Evolutionary conservation across 2,113 vertebrate genomes (phyloP).

Genomic region (Edolisoma coerulescens): DNA sequence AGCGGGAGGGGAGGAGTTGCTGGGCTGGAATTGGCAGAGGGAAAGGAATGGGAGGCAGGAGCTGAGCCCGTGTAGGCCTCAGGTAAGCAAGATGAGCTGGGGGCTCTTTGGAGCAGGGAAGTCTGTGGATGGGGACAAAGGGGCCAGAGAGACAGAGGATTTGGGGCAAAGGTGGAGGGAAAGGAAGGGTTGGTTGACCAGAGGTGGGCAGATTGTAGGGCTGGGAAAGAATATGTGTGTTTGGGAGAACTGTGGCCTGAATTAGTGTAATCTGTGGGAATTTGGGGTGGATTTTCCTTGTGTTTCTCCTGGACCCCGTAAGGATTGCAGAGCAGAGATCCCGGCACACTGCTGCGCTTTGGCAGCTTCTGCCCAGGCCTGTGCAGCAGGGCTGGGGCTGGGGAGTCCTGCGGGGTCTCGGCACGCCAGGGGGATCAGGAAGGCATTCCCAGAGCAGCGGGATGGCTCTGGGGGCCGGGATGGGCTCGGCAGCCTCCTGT

Average conservation of each 20-base stretch:
- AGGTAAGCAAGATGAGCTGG: background rate
- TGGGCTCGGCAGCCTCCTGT: background rate
- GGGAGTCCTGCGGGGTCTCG: background rate
- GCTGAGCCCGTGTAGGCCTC: accelerated
- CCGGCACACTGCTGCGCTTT: accelerated
- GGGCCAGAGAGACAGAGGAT: background rate
- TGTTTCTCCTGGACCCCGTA: background rate
- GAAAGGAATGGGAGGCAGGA: background rate
- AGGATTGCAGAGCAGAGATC: background rate
- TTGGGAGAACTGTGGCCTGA: background rate
- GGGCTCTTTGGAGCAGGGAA: background rate
- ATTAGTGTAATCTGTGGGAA: background rate
- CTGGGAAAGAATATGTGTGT: accelerated
- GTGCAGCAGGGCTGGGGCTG: background rate
- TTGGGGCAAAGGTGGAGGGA: background rate
- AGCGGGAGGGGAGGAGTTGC: background rate
- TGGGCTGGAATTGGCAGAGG: background rate
- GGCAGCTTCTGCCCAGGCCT: background rate
- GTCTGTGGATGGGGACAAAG: background rate
- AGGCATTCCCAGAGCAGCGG: background rate
- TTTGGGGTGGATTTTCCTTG: background rate
- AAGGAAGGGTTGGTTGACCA: accelerated
- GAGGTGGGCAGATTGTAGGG: background rate
- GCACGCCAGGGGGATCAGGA: accelerated
- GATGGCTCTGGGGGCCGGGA: background rate